These are phyloP conservation scores for Chloroceryle aenea DNA, from an alignment of 2,113 vertebrate species.

Conservation along the genomic window DNA sequence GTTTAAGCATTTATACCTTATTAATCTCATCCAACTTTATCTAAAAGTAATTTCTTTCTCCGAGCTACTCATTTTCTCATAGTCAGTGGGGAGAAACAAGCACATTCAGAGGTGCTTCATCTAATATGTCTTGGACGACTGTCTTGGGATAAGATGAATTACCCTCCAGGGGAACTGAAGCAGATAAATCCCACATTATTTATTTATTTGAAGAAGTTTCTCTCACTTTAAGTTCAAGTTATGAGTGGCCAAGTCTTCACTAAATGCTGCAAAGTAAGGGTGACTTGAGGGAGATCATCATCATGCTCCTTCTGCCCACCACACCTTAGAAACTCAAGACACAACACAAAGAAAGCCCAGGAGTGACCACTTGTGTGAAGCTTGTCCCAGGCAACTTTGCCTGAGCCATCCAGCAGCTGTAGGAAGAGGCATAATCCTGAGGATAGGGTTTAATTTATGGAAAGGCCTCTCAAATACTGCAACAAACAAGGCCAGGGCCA, in stretches of 20 bases:
- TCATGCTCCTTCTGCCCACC: not conserved
- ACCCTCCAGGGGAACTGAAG: not conserved
- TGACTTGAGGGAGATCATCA: not conserved
- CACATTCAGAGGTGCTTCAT: not conserved
- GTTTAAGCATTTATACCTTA: not conserved
- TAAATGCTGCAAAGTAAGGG: not conserved
- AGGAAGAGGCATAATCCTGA: not conserved
- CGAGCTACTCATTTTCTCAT: not conserved
- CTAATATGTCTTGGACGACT: not conserved
- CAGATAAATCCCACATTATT: not conserved
- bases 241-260: not conserved
- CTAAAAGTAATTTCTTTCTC: not conserved
- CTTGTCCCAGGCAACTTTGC: not conserved
- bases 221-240: not conserved
- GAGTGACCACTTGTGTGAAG: not conserved
- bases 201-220: not conserved
- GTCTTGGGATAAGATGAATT: not conserved
- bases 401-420: not conserved
- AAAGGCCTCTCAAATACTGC: not conserved
- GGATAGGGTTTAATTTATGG: not conserved
- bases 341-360: not conserved
- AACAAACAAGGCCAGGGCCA: rapidly evolving
- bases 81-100: not conserved
- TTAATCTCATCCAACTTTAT: not conserved
- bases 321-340: not conserved